Evolutionary conservation across 2,888 invertebrate genomes (phyloP), one percentile per base, ranked within the genome.

Genomic region (Argyresthia albistria): DNA sequence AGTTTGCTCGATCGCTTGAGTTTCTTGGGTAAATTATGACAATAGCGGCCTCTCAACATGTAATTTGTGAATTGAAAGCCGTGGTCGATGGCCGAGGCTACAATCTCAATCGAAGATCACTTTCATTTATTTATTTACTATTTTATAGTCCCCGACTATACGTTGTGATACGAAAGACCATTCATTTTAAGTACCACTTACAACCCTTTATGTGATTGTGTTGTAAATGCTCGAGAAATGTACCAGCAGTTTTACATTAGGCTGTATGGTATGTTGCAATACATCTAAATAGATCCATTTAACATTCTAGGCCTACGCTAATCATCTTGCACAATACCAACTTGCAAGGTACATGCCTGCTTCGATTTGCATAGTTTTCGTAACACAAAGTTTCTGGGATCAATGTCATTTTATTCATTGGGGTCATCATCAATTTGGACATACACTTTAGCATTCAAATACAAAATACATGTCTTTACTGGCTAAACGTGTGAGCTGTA

Each of bases 241-340:
- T 25, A 25, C 25, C 3, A 25, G 25, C 25, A 25, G 25, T 25
- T 25, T 39, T 39, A 9, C 9, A 39, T 39, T 39, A 11, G 15
- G 45, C 11, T 12, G 54, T 37, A n/a, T n/a, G 6, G 25, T 36
- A 42, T 54, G 43, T 54, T 50, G 62, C 54, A 61, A 63, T 59
- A 59, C 58, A 58, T 53, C 58, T 56, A 54, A 58, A 61, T 58
- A 60, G 48, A 59, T 60, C 59, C 60, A 59, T 60, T 66, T 57
- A 43, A 59, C 56, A 63, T 66, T 66, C 64, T 61, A 62, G 59
- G 58, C 57, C 58, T 57, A 63, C 57, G 54, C 57, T 57, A 58
- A 56, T 53, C 52, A 46, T 14, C 52, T 67, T 67, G 59, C 65
- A 59, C 63, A 65, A 57, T 58, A 25, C 25, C 25, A 25, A 25